Base-by-base conservation (phyloP, 1,140 invertebrate species). In the Brachionus calyciflorus region DNA sequence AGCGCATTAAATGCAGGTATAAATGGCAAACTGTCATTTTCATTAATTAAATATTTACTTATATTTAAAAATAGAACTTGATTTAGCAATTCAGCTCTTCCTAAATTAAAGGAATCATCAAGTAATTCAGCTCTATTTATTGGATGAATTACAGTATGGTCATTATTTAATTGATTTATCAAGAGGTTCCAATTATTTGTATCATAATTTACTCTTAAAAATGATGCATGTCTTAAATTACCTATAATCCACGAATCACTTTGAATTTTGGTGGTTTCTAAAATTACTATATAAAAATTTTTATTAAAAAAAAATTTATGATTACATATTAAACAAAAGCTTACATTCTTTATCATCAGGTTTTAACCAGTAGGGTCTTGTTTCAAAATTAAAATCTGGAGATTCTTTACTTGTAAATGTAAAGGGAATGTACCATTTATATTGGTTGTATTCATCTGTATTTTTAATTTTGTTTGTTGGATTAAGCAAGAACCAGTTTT, bases 171-270 rank as follows among this genome's bases (percentile, higher is more conserved):
- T 17, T 76, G 73, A 5, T 76, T 17, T n/a, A 55, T 89, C 12
- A 92, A 87, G 24, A 91, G 80, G 17, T 76, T 82, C 92, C 92
- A 94, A 83, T 90, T 90, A 0, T 88, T 86, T 1, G 89, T 87
- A 33, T 92, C 90, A 82, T 94, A 95, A 76, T 91, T 90, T 0
- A 94, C 92, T 26, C 93, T 87, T 82, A 93, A 94, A 81, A 93
- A 93, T 2, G 92, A 92, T 19, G 89, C 89, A 83, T 92, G 90
- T 80, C 92, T 91, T n/a, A 91, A 87, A 83, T 94, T 94, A 24
- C 90, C 90, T 84, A 93, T 93, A 49, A 94, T 57, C 73, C 73
- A 1, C n/a, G 65, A 70, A 19, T 49, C 21, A 55, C 26, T 33
- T 30, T 55, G n/a, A 26, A 44, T 24, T 44, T 24, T 65, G 1